Percentiles rank a stretch among this genome's conserved stretches.
Evolutionary conservation across 2,888 invertebrate genomes (phyloP).

Genomic region (Ethmia dodecea): DNA sequence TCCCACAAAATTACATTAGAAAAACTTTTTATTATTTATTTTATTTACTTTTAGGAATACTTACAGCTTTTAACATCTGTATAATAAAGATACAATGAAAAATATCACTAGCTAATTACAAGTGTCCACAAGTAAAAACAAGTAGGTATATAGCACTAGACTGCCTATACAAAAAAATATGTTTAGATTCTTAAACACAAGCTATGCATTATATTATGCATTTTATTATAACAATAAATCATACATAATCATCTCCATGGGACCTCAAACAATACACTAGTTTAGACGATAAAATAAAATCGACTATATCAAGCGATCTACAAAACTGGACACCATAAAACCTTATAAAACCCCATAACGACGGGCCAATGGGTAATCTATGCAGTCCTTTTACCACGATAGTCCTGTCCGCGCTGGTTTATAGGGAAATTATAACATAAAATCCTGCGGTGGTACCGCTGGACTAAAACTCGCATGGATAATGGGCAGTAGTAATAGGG

Average conservation of each 20-base stretch:
- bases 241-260: conserved; percentile 2
- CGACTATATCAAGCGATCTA: conserved; percentile 5
- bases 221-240: conserved; percentile 1
- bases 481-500: too few relatives aligned
- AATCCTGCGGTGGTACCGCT: conserved; percentile 15
- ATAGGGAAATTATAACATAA: conserved; percentile 45
- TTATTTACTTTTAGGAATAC: too few relatives aligned
- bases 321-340: not conserved
- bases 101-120: too few relatives aligned
- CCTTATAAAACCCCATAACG: conserved; percentile 1
- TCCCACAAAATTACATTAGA: too few relatives aligned
- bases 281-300: conserved; percentile 1
- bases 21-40: too few relatives aligned
- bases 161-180: too few relatives aligned
- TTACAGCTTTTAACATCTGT: too few relatives aligned
- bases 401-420: conserved; percentile 37
- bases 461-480: conserved; percentile 5
- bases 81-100: too few relatives aligned
- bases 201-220: too few relatives aligned
- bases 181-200: too few relatives aligned
- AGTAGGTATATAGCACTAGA: too few relatives aligned
- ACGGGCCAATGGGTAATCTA: conserved; percentile 10
- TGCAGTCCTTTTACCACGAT: conserved; percentile 25
- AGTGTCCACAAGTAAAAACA: too few relatives aligned
- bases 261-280: conserved; percentile 1